phyloP scores from a whole-genome alignment of 2,888 invertebrate species.

The Amiota minor region DNA sequence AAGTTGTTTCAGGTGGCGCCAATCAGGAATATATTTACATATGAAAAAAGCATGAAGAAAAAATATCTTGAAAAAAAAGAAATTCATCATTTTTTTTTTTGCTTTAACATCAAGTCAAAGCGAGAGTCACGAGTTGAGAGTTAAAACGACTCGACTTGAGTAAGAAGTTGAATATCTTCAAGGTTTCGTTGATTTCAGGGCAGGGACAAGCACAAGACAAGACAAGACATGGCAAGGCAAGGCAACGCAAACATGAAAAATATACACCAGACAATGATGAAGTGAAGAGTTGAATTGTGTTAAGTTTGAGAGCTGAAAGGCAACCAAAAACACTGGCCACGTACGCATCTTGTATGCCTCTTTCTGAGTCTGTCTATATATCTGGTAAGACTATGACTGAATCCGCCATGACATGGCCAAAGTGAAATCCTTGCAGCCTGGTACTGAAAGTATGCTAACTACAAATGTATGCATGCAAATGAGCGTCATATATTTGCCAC shows the following conservation, averaged over 20 bases:
- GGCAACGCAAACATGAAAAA: not conserved
- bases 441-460: slow-evolving; percentile 15
- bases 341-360: too few species aligned
- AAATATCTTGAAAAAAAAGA: not conserved
- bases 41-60: not conserved
- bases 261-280: slow-evolving; percentile 7
- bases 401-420: not conserved
- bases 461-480: slow-evolving; percentile 19
- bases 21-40: slow-evolving; percentile 22
- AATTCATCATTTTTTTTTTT: too few species aligned
- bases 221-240: too few species aligned
- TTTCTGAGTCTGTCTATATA: not conserved
- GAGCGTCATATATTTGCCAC: slow-evolving; percentile 8
- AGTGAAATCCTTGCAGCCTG: not conserved
- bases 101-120: too few species aligned
- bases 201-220: too few species aligned
- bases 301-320: too few species aligned
- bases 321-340: too few species aligned
- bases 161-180: too few species aligned
- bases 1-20: slow-evolving; percentile 21
- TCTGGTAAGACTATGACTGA: not conserved
- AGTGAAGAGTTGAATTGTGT: slow-evolving; percentile 8
- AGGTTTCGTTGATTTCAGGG: too few species aligned
- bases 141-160: too few species aligned
- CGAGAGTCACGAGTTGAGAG: too few species aligned